A percentile compares a stretch with the other conserved stretches of the same genome.
Conservation (phyloP, 2,113 vertebrate genomes). For the Physeter macrocephalus region DNA sequence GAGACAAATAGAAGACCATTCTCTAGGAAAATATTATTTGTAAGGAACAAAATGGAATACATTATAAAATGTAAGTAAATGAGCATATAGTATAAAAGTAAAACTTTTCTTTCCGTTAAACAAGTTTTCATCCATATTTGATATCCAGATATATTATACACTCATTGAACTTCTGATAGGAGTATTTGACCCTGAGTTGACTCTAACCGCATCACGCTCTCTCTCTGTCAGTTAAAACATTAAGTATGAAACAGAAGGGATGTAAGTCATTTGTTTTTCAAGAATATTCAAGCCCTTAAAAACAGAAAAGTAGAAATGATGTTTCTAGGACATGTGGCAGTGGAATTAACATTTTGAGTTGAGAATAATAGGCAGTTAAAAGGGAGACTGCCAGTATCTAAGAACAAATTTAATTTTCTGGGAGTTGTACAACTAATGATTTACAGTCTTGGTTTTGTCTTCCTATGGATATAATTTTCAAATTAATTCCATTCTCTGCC, state of each 20-base stretch:
- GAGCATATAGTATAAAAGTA: background rate
- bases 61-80: background rate
- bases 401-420: background rate
- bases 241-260: background rate
- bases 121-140: background rate
- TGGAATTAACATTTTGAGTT: background rate
- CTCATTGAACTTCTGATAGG: background rate
- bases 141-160: background rate
- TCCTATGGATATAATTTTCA: background rate
- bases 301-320: background rate
- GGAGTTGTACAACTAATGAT: background rate
- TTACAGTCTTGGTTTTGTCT: background rate
- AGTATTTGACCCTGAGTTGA: background rate
- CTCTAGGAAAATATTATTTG: background rate
- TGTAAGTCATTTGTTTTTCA: background rate
- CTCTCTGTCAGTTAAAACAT: background rate
- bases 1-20: background rate
- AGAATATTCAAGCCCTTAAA: background rate
- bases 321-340: background rate
- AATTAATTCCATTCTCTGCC: background rate
- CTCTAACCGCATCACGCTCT: background rate
- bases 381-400: fast-evolving
- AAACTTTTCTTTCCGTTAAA: background rate
- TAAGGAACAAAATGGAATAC: background rate
- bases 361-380: background rate